Evolutionary conservation across 2,113 vertebrate genomes (phyloP), one percentile per base, ranked within the genome.

Genomic region (Podocnemis expansa): DNA sequence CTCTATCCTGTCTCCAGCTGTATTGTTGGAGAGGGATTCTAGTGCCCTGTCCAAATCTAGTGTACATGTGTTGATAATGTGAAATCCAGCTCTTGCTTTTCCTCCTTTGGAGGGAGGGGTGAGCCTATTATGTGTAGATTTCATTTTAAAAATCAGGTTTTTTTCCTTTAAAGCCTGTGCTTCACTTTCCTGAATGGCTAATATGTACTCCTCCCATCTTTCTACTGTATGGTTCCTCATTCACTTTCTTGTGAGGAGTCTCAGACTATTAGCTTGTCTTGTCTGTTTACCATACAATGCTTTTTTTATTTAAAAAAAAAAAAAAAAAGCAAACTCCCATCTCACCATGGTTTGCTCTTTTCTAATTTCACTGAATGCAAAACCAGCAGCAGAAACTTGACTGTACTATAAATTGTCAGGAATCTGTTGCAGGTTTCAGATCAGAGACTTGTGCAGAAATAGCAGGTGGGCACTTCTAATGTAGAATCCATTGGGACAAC

Each of bases 111-210:
- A 96, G 97, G 94, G 96, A 54, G 73, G 96, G 87, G 80, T 80
- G 67, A 95, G 96, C 96, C 94, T 93, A 43, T 70, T 92, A 88
- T 96, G 90, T 95, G 82, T 92, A 90, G 94, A n/a, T 95, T 97
- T 89, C 91, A 8, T 97, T 96, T 97, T 97, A 96, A 47, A 95
- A 80, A 47, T 47, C 70, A 79, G 8, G 89, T 86, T 95, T 96
- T 95, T 88, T 3, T 76, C 45, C 25, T 97, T 97, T 97, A 96
- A 97, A 95, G 94, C 91, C 93, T 93, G 41, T 25, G 56, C 85
- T 90, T 79, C 90, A 93, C 89, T 90, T 96, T 67, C 80, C 93
- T 84, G 47, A 87, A 34, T 88, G 95, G 92, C 67, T 82, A 93
- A 9, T 51, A 6, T 91, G 89, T 96, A 91, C 51, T 91, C 75